phyloP scores from a whole-genome alignment of 1,140 invertebrate genomes.

The Drosophila elegans region DNA sequence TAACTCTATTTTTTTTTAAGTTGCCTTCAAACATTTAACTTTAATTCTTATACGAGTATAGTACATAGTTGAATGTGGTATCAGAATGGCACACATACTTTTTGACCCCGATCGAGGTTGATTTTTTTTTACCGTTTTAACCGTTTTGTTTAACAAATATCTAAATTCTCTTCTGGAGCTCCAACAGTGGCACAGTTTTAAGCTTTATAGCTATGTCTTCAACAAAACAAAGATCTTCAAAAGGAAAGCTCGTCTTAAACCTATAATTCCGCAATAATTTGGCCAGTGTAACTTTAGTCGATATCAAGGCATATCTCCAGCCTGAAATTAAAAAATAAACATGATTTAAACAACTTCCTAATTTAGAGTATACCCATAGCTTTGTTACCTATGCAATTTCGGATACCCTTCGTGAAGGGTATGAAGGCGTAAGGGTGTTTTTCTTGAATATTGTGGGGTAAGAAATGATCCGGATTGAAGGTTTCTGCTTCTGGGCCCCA shows the following conservation, averaged over 20 bases:
- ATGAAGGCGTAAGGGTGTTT: conserved; percentile 75
- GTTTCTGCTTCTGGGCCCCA: conserved; percentile 72
- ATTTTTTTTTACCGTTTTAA: neutral
- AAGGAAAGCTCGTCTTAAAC: conserved; percentile 69
- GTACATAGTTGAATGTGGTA: too few relatives aligned
- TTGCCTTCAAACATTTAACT: too few relatives aligned
- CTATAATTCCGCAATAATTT: conserved; percentile 70
- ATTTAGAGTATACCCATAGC: too few relatives aligned
- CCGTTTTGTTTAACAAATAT: neutral
- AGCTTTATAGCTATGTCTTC: conserved; percentile 80
- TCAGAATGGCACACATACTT: too few relatives aligned
- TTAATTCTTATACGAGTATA: too few relatives aligned
- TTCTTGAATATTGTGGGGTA: conserved; percentile 53
- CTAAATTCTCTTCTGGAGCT: conserved; percentile 39
- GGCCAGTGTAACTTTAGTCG: conserved; percentile 66
- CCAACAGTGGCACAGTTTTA: conserved; percentile 54
- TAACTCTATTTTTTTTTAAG: too few relatives aligned
- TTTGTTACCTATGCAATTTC: conserved; percentile 77
- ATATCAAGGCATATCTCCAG: conserved; percentile 77
- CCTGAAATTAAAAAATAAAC: conserved; percentile 37
- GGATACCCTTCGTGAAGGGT: conserved; percentile 75
- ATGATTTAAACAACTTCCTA: fast-evolving
- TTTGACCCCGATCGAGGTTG: too few relatives aligned
- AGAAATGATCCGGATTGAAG: conserved; percentile 82
- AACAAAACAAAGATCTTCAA: conserved; percentile 70